Conservation (phyloP, 2,113 vertebrate genomes). For the Procavia capensis region DNA sequence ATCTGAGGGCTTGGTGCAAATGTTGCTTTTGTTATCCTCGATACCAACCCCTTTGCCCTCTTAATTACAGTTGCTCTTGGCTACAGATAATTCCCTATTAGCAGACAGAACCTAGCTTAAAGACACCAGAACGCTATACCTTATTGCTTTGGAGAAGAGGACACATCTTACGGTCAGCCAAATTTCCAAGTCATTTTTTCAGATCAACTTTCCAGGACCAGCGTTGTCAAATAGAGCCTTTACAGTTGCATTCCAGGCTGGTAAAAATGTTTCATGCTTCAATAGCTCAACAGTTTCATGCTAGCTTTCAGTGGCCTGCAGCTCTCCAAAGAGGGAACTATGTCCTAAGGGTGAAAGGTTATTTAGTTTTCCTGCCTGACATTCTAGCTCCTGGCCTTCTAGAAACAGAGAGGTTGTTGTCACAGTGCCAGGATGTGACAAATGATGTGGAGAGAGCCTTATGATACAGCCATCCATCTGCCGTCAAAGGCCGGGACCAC, state of each 20-base stretch:
- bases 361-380: conserved; percentile 77
- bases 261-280: conserved; percentile 64
- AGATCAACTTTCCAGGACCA: conserved; percentile 53
- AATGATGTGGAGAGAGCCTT: conserved; percentile 80
- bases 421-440: conserved; percentile 79
- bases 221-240: conserved; percentile 54
- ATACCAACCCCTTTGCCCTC: background rate
- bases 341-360: conserved; percentile 71
- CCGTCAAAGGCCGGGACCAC: conserved; percentile 73
- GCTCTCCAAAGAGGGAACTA: conserved; percentile 65
- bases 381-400: conserved; percentile 67
- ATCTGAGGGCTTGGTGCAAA: background rate
- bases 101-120: background rate
- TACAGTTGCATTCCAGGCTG: conserved; percentile 47
- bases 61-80: conserved; percentile 10
- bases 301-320: conserved; percentile 36
- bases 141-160: background rate
- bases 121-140: background rate
- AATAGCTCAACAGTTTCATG: conserved; percentile 51
- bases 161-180: background rate
- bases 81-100: conserved; percentile 5
- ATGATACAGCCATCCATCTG: conserved; percentile 79
- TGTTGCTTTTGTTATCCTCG: background rate
- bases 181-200: conserved; percentile 71
- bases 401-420: conserved; percentile 75